A percentile compares a stretch with the other conserved stretches of the same genome.
phyloP scores from a whole-genome alignment of 2,113 vertebrate genomes.

The Silurus meridionalis region DNA sequence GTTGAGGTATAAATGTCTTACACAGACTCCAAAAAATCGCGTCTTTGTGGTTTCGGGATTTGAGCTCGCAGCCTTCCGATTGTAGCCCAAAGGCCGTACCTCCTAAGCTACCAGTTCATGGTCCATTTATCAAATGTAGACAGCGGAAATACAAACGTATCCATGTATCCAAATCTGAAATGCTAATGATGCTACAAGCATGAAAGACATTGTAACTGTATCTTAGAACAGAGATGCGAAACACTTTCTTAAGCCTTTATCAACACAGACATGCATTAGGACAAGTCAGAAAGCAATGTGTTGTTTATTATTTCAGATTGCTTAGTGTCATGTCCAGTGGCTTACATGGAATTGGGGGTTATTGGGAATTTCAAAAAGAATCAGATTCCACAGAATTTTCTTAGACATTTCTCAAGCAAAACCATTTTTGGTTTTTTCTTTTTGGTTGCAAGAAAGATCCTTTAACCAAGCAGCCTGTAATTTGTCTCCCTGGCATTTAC shows the following conservation, averaged over 20 bases:
- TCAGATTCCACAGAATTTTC: background rate
- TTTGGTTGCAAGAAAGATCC: background rate
- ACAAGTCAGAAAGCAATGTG: background rate
- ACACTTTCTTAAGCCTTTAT: background rate
- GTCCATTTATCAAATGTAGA: background rate
- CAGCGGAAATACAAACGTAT: background rate
- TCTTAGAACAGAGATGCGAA: background rate
- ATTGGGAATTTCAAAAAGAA: background rate
- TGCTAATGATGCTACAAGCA: background rate
- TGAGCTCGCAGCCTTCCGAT: background rate
- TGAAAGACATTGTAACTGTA: background rate
- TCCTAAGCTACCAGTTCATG: background rate
- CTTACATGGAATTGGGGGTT: background rate
- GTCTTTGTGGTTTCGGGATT: background rate
- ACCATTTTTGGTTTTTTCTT: background rate
- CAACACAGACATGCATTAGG: background rate
- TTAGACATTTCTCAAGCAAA: background rate
- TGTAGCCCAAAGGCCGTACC: background rate
- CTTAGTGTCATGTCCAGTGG: background rate
- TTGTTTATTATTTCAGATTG: background rate
- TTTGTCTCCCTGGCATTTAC: constrained; percentile 29
- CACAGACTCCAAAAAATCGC: background rate
- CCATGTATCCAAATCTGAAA: background rate
- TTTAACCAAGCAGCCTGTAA: background rate
- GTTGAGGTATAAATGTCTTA: background rate